Percentiles rank a stretch among this genome's conserved stretches.
These are phyloP conservation scores for Lagocephalus sceleratus DNA, from an alignment of 2,797 vertebrate species.

Conservation along the genomic window DNA sequence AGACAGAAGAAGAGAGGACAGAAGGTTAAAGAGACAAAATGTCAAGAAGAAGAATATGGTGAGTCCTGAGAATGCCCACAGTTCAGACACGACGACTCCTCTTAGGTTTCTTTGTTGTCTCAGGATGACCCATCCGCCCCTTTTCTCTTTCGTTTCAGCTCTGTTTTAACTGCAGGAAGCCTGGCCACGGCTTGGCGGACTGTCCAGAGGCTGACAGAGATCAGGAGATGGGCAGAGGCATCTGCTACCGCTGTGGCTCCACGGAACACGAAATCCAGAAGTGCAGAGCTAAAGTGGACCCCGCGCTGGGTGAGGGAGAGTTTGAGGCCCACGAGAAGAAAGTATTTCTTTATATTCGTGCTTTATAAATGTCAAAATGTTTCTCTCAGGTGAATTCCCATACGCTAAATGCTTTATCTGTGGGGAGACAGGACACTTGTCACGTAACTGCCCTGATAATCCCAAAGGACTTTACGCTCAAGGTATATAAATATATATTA, in stretches of 20 bases:
- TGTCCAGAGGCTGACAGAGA: constrained; percentile 86
- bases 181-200: constrained; percentile 90
- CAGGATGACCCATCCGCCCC: neutral
- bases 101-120: neutral
- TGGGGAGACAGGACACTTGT: constrained; percentile 88
- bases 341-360: neutral
- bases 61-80: constrained; percentile 32
- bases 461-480: constrained; percentile 92
- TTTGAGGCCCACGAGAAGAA: neutral
- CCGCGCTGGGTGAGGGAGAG: constrained; percentile 81
- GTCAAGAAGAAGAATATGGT: constrained; percentile 87
- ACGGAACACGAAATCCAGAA: constrained; percentile 90
- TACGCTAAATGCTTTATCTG: constrained; percentile 98
- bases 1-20: constrained; percentile 80
- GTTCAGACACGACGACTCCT: neutral
- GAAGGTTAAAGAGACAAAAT: constrained; percentile 84
- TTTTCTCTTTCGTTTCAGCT: constrained; percentile 26
- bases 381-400: constrained; percentile 85
- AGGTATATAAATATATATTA: constrained; percentile 67
- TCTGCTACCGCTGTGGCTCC: constrained; percentile 95
- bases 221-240: constrained; percentile 87
- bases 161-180: constrained; percentile 94
- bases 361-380: neutral
- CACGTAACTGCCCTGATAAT: constrained; percentile 89
- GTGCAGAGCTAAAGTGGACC: constrained; percentile 89